phyloP scores from a whole-genome alignment of 2,797 vertebrate genomes.

The Borostomias antarcticus region DNA sequence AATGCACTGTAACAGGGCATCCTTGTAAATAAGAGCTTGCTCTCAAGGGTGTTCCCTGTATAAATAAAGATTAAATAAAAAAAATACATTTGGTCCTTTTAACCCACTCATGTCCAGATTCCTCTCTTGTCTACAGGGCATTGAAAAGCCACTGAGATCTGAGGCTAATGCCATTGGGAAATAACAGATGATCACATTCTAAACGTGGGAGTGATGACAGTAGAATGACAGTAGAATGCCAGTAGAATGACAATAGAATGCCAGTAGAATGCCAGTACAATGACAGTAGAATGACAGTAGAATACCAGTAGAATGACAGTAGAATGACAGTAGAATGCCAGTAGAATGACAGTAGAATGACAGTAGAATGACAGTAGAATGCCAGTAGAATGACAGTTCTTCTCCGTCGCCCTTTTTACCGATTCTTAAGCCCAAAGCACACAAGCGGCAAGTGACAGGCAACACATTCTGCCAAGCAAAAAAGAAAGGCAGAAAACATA shows the following conservation, averaged over 20 bases:
- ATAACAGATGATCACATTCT: background rate
- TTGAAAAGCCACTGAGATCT: background rate
- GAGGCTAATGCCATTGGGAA: background rate
- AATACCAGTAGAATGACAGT: slow-evolving; percentile 34
- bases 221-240: slow-evolving; percentile 39
- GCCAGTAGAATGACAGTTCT: slow-evolving; percentile 24
- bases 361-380: slow-evolving; percentile 36
- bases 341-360: too few relatives aligned
- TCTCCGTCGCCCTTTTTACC: background rate
- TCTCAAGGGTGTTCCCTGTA: too few relatives aligned
- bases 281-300: too few relatives aligned
- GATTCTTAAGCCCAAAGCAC: background rate
- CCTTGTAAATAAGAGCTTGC: too few relatives aligned
- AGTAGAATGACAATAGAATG: slow-evolving; percentile 36
- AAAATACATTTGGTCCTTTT: background rate
- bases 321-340: slow-evolving; percentile 19
- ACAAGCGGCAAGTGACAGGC: too few relatives aligned
- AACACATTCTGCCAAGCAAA: too few relatives aligned
- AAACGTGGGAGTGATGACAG: background rate
- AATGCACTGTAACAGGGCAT: too few relatives aligned
- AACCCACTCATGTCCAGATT: background rate
- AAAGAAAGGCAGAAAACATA: too few relatives aligned
- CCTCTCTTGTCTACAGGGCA: background rate
- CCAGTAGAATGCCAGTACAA: slow-evolving; percentile 20
- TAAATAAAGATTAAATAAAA: too few relatives aligned